Conservation (phyloP, 2,888 invertebrate species). For the Drosophila stalkeri region DNA sequence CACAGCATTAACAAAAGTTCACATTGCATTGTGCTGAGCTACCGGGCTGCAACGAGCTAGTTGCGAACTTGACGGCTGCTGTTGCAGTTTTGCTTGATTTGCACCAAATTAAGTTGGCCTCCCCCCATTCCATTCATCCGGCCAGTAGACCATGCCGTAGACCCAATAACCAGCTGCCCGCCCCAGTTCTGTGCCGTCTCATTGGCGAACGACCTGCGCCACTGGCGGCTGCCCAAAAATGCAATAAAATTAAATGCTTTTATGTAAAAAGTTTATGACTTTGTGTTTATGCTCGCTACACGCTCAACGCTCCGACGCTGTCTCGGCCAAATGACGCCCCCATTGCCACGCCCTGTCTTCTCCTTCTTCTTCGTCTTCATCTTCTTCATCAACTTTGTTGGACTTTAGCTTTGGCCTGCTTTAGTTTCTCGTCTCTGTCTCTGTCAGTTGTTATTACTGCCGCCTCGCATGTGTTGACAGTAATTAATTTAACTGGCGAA, state of each 20-base stretch:
- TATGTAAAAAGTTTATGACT: slow-evolving; percentile 81
- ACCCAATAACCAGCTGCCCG: slow-evolving; percentile 18
- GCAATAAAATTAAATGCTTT: slow-evolving; percentile 80
- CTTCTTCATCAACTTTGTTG: slow-evolving; percentile 34
- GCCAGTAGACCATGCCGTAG: slow-evolving; percentile 57
- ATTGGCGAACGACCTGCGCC: slow-evolving; percentile 32
- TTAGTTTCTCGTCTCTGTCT: slow-evolving; percentile 66
- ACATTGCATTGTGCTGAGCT: slow-evolving; percentile 27
- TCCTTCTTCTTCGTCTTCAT: slow-evolving; percentile 2
- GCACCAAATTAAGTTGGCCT: slow-evolving; percentile 77
- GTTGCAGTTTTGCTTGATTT: slow-evolving; percentile 78
- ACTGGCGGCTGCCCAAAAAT: slow-evolving; percentile 74
- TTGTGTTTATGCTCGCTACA: slow-evolving; percentile 78
- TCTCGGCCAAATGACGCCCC: slow-evolving; percentile 3
- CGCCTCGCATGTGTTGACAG: slow-evolving; percentile 74
- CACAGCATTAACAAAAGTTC: slow-evolving; percentile 44
- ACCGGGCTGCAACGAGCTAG: slow-evolving; percentile 28
- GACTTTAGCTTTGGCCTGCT: slow-evolving; percentile 74
- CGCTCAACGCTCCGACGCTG: slow-evolving; percentile 41
- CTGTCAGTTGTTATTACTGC: slow-evolving; percentile 38
- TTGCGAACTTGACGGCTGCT: slow-evolving; percentile 49
- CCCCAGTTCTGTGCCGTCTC: slow-evolving; percentile 22
- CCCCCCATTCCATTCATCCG: slow-evolving; percentile 23
- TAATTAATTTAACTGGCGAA: slow-evolving; percentile 78
- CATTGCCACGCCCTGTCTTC: slow-evolving; percentile 8